Conservation (phyloP, 23 tunicate species). For the Styela plicata region DNA sequence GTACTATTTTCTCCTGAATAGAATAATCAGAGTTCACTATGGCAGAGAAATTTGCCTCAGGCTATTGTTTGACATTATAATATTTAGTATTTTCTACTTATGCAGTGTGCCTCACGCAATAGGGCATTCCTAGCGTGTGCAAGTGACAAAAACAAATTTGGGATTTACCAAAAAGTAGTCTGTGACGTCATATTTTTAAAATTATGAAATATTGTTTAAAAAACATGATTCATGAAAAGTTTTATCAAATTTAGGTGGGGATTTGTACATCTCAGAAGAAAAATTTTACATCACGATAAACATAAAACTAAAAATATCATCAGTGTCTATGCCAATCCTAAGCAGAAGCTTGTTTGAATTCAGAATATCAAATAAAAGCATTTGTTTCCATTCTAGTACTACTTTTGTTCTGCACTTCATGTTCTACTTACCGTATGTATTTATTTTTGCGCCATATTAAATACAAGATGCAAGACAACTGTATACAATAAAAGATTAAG, state of each 20-base stretch:
- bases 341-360: too few relatives aligned
- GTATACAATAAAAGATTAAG: background rate
- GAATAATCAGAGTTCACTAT: background rate
- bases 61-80: background rate
- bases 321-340: background rate
- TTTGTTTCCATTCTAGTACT: too few relatives aligned
- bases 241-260: background rate
- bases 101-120: background rate
- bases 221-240: background rate
- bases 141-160: background rate
- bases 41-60: background rate
- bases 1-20: background rate
- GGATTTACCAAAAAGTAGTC: background rate
- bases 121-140: background rate
- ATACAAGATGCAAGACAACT: too few relatives aligned
- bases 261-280: background rate
- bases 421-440: too few relatives aligned
- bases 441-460: too few relatives aligned
- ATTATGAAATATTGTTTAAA: too few relatives aligned
- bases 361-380: too few relatives aligned
- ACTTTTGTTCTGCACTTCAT: too few relatives aligned
- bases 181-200: background rate
- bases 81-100: background rate
- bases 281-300: too few relatives aligned
- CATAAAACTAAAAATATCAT: too few relatives aligned